phyloP scores from a whole-genome alignment of 2,113 vertebrate genomes.

The Zosterops japonicus region DNA sequence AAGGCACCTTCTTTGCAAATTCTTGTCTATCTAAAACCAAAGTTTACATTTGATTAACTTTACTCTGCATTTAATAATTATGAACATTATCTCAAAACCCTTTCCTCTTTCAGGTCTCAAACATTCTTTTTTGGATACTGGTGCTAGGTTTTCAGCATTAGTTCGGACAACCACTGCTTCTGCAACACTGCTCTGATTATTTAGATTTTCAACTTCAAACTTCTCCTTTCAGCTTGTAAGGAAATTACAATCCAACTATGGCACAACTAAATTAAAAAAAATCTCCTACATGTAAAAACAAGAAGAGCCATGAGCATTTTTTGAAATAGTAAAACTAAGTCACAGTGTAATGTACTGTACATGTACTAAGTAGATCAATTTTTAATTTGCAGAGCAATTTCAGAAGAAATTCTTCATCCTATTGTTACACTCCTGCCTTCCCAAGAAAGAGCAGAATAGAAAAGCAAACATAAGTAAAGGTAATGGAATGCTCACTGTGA shows the following conservation, averaged over 20 bases:
- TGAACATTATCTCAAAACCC: not conserved
- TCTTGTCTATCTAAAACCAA: not conserved
- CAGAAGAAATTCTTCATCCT: not conserved
- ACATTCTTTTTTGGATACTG: not conserved
- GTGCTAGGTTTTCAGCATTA: not conserved
- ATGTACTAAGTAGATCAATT: not conserved
- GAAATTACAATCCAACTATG: not conserved
- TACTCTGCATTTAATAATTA: not conserved
- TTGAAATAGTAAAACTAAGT: not conserved
- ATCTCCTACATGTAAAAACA: not conserved
- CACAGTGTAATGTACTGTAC: not conserved
- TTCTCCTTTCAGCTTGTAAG: not conserved
- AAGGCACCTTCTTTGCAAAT: not conserved
- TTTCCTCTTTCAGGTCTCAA: not conserved
- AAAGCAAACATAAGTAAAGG: not conserved
- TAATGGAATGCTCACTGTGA: not conserved
- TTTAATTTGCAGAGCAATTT: not conserved
- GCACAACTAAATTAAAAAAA: not conserved
- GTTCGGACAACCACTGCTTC: not conserved
- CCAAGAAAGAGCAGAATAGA: not conserved
- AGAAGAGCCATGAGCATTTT: not conserved
- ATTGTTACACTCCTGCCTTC: not conserved
- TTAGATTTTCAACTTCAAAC: not conserved
- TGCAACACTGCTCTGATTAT: not conserved
- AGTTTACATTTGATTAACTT: not conserved